Conservation (phyloP, 2,888 invertebrate species). For the Octonoba sinensis region DNA sequence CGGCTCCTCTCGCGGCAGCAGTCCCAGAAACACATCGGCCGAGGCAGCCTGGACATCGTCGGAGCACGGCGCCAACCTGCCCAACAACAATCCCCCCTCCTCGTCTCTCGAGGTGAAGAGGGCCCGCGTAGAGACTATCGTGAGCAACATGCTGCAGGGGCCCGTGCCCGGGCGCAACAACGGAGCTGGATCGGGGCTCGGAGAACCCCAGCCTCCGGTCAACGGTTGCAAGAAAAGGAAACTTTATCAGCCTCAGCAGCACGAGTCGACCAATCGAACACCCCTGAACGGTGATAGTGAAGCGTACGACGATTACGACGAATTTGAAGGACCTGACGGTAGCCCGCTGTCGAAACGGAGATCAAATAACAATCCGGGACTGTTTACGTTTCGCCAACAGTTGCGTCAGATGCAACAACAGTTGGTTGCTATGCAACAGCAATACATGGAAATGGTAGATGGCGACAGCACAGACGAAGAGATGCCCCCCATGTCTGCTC, state of each 20-base stretch:
- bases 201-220: conserved; percentile 77
- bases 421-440: conserved; percentile 87
- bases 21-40: neutral
- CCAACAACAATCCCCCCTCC: neutral
- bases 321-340: conserved; percentile 74
- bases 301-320: conserved; percentile 65
- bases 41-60: neutral
- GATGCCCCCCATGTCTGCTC: conserved; percentile 68
- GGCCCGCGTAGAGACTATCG: conserved; percentile 94
- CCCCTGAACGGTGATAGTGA: conserved; percentile 33
- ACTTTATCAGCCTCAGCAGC: conserved; percentile 94
- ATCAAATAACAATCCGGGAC: conserved; percentile 4
- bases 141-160: conserved; percentile 82
- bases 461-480: conserved; percentile 75
- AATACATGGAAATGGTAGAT: conserved; percentile 88
- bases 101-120: conserved; percentile 81
- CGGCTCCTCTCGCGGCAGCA: neutral
- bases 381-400: conserved; percentile 79
- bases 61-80: neutral
- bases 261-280: conserved; percentile 71
- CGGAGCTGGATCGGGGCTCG: conserved; percentile 44
- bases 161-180: conserved; percentile 50
- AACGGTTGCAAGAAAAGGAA: conserved; percentile 97
- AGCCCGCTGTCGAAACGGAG: conserved; percentile 72
- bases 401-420: conserved; percentile 73